Base-by-base conservation (phyloP, 2,888 invertebrate genomes). In the Drosophila macrospina region DNA sequence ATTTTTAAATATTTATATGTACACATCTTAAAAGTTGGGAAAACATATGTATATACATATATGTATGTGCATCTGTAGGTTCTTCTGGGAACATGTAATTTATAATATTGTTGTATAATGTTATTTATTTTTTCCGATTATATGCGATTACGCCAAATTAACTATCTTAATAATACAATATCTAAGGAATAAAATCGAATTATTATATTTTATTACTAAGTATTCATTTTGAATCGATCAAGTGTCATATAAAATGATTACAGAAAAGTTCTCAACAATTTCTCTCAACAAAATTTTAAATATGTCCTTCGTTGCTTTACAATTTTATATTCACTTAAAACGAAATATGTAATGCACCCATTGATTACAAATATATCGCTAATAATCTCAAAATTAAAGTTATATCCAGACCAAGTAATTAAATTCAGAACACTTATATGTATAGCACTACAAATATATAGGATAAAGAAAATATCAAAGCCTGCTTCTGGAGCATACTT, bases 1-100 rank as follows among this genome's bases (percentile, higher is more conserved):
- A 28, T 41, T 45, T 51, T 39, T 5, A 36, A 69, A 51, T 69
- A 54, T 68, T 20, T 15, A 15, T 61, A 61, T 59, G 36, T 62
- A 69, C 63, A 69, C 32, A 28, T 44, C 7, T 20, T 30, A 36
- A 30, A 61, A 41, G 20, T 20, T 11, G 11, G 13, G n/a, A 11
- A 32, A 63, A 30, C 28, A 45, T 45, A 13, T 15, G 8, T 60
- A 47, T 51, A 48, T n/a, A 36, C 30, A 51, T 39, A 45, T 28
- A 26, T 69, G 16, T 26, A 5, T 48, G 16, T 30, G 13, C 47
- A 1, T 37, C 3, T 41, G 7, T 39, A 41, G 41, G 24, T 26
- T 8, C 20, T 6, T 30, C 26, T 50, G 37, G 26, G 7, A 39
- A 26, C 26, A 34, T 36, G 36, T 50, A 5, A 26, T 5, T 15